Conservation (phyloP, 2,888 invertebrate genomes). For the Cheilosia vernalis region DNA sequence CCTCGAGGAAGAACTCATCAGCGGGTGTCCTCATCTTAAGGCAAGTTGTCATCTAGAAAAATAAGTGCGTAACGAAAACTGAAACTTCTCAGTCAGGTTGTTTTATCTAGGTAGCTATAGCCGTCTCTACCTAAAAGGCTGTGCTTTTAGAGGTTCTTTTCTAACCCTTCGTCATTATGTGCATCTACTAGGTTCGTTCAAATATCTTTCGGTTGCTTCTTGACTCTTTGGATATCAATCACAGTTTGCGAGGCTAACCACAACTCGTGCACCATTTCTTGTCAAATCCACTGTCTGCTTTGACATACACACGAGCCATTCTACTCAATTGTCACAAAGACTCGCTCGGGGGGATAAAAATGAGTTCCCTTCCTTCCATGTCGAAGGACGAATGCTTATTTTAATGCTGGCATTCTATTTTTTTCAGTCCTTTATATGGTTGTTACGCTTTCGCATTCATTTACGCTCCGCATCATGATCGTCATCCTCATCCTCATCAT, state of each 20-base stretch:
- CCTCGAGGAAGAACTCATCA: too few relatives aligned
- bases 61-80: too few relatives aligned
- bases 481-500: slow-evolving; percentile 6
- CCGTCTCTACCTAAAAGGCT: too few relatives aligned
- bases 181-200: too few relatives aligned
- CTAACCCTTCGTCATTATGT: too few relatives aligned
- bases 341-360: slow-evolving; percentile 9
- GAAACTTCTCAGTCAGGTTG: too few relatives aligned
- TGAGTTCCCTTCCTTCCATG: neutral
- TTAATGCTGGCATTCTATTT: neutral
- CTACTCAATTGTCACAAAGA: slow-evolving; percentile 18
- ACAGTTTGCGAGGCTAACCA: neutral
- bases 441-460: slow-evolving; percentile 39
- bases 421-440: slow-evolving; percentile 5
- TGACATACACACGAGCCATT: neutral
- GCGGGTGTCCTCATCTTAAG: too few relatives aligned
- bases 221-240: too few relatives aligned
- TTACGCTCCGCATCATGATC: slow-evolving; percentile 24
- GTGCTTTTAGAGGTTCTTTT: too few relatives aligned
- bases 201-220: too few relatives aligned
- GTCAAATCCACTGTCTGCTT: neutral
- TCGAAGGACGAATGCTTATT: slow-evolving; percentile 39
- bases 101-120: too few relatives aligned
- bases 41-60: too few relatives aligned
- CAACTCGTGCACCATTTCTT: neutral